Percentiles rank a stretch among this genome's conserved stretches.
Evolutionary conservation across 2,888 invertebrate species (phyloP).

Genomic region (Ctena decussata): DNA sequence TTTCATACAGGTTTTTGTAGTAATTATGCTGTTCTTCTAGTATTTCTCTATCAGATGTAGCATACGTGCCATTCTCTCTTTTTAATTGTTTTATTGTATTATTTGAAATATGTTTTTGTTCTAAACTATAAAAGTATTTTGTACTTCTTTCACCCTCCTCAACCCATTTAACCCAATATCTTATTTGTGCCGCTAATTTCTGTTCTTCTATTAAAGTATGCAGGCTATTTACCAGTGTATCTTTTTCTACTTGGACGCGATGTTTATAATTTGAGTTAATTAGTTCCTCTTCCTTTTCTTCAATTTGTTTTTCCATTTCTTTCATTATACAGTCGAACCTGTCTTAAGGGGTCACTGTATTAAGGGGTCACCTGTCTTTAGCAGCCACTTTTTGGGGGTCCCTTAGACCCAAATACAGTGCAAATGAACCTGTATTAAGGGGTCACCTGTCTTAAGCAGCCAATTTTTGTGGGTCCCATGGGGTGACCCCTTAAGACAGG

Average conservation of each 20-base stretch:
- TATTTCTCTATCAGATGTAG: neutral
- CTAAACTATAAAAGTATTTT: constrained; percentile 87
- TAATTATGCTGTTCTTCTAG: neutral
- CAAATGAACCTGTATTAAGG: too few species aligned
- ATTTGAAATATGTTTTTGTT: neutral
- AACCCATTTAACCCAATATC: neutral
- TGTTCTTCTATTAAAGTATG: neutral
- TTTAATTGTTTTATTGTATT: neutral
- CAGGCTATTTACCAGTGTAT: neutral
- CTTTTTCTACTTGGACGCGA: neutral
- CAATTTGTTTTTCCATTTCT: neutral
- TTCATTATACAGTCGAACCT: too few species aligned
- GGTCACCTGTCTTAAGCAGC: too few species aligned
- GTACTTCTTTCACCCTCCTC: constrained; percentile 5
- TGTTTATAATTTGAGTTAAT: neutral
- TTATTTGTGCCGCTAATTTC: neutral
- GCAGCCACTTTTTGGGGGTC: too few species aligned
- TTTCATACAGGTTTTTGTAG: neutral
- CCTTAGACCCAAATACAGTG: too few species aligned
- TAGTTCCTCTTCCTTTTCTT: neutral
- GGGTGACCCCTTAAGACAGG: too few species aligned
- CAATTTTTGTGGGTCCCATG: too few species aligned
- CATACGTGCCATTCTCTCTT: neutral
- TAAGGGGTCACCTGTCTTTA: too few species aligned
- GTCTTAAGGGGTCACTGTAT: too few species aligned